Percentiles rank a stretch among this genome's conserved stretches.
Conservation (phyloP, 2,888 invertebrate species). For the Limenitis camilla region DNA sequence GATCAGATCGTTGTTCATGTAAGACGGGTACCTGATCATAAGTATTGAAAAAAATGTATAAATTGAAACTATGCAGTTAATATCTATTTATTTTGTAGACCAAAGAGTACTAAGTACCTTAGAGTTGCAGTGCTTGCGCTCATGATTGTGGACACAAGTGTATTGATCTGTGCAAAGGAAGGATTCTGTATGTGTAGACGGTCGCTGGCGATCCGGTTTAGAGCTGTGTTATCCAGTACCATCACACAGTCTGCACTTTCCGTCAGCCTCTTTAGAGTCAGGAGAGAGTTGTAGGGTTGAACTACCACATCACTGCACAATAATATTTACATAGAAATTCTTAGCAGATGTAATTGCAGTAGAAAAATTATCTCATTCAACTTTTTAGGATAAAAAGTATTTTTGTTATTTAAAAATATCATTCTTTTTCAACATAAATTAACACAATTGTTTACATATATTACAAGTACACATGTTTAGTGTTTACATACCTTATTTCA, state of each 20-base stretch:
- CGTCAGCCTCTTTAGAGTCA: slow-evolving; percentile 94
- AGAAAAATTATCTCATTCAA: no score
- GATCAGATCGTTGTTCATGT: slow-evolving; percentile 98
- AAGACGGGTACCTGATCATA: slow-evolving; percentile 87
- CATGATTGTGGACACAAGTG: slow-evolving; percentile 98
- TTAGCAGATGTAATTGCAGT: not conserved
- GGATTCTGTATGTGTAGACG: slow-evolving; percentile 96
- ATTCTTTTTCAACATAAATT: no score
- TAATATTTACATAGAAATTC: not conserved
- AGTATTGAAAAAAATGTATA: not conserved
- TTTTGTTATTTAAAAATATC: no score
- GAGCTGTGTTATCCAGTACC: slow-evolving; percentile 97
- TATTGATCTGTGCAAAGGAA: slow-evolving; percentile 97
- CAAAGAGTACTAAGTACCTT: slow-evolving; percentile 63
- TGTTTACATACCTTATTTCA: slow-evolving; percentile 82
- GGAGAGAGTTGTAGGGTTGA: slow-evolving; percentile 95
- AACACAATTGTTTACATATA: not conserved
- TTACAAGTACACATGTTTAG: not conserved
- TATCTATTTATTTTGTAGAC: not conserved
- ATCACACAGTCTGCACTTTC: slow-evolving; percentile 98
- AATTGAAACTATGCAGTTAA: not conserved
- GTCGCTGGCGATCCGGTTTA: slow-evolving; percentile 94
- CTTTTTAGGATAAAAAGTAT: no score
- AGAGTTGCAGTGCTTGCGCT: slow-evolving; percentile 97
- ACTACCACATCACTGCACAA: slow-evolving; percentile 91